A percentile compares a stretch with the other conserved stretches of the same genome.
phyloP scores from a whole-genome alignment of 2,888 invertebrate species.

The Cordilura impudica region DNA sequence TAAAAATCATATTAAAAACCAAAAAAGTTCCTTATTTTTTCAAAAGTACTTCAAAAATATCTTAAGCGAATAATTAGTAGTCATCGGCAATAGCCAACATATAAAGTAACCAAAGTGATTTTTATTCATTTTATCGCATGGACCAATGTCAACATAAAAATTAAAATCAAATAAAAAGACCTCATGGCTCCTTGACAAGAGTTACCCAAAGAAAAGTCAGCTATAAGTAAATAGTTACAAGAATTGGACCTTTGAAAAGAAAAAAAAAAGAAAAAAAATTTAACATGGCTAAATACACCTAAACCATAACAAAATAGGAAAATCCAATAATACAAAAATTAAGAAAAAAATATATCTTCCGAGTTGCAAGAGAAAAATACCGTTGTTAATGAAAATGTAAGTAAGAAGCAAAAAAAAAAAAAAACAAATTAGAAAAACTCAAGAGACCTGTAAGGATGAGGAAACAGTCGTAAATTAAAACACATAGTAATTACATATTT shows the following conservation, averaged over 20 bases:
- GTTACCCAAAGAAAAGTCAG: slow-evolving; percentile 60
- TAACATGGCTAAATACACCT: slow-evolving; percentile 65
- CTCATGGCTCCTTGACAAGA: slow-evolving; percentile 61
- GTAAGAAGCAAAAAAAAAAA: slow-evolving; percentile 60
- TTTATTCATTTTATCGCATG: slow-evolving; percentile 15
- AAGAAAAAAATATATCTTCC: slow-evolving; percentile 2
- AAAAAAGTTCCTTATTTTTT: slow-evolving; percentile 8
- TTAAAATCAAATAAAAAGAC: slow-evolving; percentile 64
- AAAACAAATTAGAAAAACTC: slow-evolving; percentile 65
- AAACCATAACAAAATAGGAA: slow-evolving; percentile 70
- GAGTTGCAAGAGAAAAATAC: slow-evolving; percentile 60
- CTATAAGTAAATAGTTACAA: slow-evolving; percentile 47
- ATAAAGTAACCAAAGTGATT: slow-evolving; percentile 41
- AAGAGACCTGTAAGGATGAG: slow-evolving; percentile 46
- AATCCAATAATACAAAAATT: slow-evolving; percentile 70
- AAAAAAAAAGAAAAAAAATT: slow-evolving; percentile 11
- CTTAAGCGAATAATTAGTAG: slow-evolving; percentile 60
- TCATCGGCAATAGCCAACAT: slow-evolving; percentile 37
- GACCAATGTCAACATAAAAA: slow-evolving; percentile 56
- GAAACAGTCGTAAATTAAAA: slow-evolving; percentile 59
- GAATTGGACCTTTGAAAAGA: slow-evolving; percentile 50
- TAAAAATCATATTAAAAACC: neutral
- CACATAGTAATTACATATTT: slow-evolving; percentile 77
- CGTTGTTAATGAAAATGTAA: neutral
- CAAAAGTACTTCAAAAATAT: slow-evolving; percentile 39